Evolutionary conservation across 2,888 invertebrate species (phyloP), one percentile per base, ranked within the genome.

Genomic region (Drosophila rubida): DNA sequence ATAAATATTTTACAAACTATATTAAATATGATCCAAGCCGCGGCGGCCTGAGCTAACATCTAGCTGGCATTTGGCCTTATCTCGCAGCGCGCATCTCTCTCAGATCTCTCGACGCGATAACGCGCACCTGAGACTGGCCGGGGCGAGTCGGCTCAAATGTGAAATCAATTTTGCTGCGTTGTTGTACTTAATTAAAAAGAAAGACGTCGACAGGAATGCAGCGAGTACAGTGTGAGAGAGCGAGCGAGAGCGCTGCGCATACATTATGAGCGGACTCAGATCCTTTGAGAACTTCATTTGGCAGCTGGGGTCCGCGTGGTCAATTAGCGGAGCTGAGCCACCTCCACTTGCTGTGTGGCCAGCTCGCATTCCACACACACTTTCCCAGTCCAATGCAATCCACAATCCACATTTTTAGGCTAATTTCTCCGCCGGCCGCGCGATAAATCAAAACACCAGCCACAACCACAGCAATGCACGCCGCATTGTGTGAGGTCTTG

Each of bases 141-240:
- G 41, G 42, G 30, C 61, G 25, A 44, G 39, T 37, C 51, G 46
- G 14, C 54, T 54, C 54, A 16, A 68, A 60, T 69, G 77, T 77
- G 69, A 78, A 87, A 87, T 85, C 85, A 85, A 85, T 87, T 85
- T 85, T 80, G 85, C 85, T 85, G 85, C 82, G 87, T 85, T 84
- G 84, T 87, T 84, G 80, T 84, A 82, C 82, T 82, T 85, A 85
- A 85, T 85, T 85, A 85, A 87, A 84, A 84, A 68, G 30, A 50
- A 84, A 68, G 30, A 50, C 69, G 35, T 46, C 8, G 11, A 44
- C 25, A 27, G 9, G 8, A 23, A 44, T 13, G 14, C 25, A 23
- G 30, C 35, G 44, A 32, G 44, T 59, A 49, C 32, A 39, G n/a
- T n/a, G n/a, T n/a, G n/a, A n/a, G n/a, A n/a, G n/a, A n/a, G n/a